A percentile compares a stretch with the other conserved stretches of the same genome.
Conservation (phyloP, 2,113 vertebrate species). For the Tretioscincus oriximinensis region DNA sequence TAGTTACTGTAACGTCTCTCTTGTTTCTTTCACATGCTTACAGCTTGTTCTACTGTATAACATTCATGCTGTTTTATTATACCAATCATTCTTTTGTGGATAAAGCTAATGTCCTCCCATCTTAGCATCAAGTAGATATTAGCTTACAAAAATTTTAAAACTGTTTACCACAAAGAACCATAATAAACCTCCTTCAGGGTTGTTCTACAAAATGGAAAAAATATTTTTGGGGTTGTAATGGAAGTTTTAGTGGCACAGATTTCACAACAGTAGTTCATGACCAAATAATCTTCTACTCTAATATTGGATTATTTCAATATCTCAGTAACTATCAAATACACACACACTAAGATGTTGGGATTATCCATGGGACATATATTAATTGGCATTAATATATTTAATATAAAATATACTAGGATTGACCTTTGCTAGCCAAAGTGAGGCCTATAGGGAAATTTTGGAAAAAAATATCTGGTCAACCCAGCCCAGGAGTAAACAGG, state of each 20-base stretch:
- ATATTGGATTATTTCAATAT: too few relatives aligned
- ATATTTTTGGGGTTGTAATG: too few relatives aligned
- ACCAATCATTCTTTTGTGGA: constrained; percentile 35
- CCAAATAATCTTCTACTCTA: too few relatives aligned
- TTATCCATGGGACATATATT: too few relatives aligned
- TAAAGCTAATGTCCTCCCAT: constrained; percentile 25
- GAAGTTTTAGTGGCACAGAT: background rate
- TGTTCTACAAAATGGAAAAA: background rate
- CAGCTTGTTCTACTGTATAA: background rate
- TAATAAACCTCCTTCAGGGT: background rate
- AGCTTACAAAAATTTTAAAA: background rate
- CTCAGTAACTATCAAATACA: too few relatives aligned
- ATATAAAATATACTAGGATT: too few relatives aligned
- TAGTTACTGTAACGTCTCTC: background rate
- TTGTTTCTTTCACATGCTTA: background rate
- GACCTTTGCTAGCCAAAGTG: too few relatives aligned
- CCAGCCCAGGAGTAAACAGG: too few relatives aligned
- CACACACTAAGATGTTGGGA: too few relatives aligned
- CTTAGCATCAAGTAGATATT: constrained; percentile 37
- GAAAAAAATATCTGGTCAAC: too few relatives aligned
- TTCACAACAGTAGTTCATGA: background rate
- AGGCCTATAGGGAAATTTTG: too few relatives aligned
- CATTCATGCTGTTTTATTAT: background rate
- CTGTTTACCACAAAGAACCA: background rate
- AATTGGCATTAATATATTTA: too few relatives aligned